Evolutionary conservation across 2,113 vertebrate genomes (phyloP).

Genomic region (Maccullochella peelii): DNA sequence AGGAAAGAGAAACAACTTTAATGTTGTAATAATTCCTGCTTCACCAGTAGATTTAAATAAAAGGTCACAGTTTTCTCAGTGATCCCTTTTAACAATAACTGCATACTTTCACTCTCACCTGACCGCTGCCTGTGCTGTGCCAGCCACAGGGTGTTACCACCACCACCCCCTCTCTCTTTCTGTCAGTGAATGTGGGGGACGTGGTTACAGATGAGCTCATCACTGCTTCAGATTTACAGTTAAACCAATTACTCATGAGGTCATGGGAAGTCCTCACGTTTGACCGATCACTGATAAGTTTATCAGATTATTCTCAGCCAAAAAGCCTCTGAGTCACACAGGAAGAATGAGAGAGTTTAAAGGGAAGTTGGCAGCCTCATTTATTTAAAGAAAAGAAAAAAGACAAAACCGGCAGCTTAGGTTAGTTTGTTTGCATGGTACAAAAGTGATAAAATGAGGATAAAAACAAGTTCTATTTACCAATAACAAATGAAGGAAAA

Average conservation of each 20-base stretch:
- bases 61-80: slow-evolving; percentile 16
- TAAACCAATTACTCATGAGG: slow-evolving; percentile 65
- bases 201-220: slow-evolving; percentile 19
- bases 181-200: slow-evolving; percentile 29
- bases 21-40: not conserved
- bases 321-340: slow-evolving; percentile 19
- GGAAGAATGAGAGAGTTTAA: not conserved
- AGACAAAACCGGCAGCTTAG: not conserved
- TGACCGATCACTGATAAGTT: slow-evolving; percentile 28
- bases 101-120: slow-evolving; percentile 24
- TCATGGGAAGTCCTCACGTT: slow-evolving; percentile 45
- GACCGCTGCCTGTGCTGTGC: slow-evolving; percentile 34
- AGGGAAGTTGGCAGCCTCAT: not conserved
- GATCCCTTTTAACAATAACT: not conserved
- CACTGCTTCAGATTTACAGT: slow-evolving; percentile 47
- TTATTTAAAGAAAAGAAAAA: not conserved
- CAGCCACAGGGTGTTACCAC: slow-evolving; percentile 46
- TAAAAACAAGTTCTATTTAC: too few species aligned
- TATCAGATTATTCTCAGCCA: not conserved
- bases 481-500: too few species aligned
- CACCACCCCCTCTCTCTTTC: slow-evolving; percentile 5
- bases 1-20: not conserved
- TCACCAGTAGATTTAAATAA: not conserved
- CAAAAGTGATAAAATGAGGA: too few species aligned
- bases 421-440: not conserved